Conservation (phyloP, 2,888 invertebrate genomes). For the Cylindroiulus punctatus region DNA sequence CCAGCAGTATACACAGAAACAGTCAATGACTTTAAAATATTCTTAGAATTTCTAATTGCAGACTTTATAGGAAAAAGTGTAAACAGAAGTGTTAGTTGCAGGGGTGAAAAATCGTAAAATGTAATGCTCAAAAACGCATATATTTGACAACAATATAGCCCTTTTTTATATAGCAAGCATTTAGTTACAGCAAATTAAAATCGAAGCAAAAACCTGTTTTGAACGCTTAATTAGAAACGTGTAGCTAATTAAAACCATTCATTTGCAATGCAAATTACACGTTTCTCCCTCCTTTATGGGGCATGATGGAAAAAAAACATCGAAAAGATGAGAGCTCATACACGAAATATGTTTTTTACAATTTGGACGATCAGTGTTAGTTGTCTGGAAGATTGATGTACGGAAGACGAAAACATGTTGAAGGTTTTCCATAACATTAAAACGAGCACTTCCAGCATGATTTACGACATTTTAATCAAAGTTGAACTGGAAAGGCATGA, state of each 20-base stretch:
- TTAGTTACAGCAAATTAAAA: not conserved
- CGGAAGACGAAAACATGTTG: not conserved
- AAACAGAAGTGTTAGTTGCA: not conserved
- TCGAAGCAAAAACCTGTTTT: not conserved
- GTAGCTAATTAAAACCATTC: not conserved
- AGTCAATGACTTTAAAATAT: conserved; percentile 24
- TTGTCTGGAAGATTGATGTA: not conserved
- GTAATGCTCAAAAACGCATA: not conserved
- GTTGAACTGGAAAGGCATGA: not conserved
- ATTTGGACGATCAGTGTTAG: too few relatives aligned
- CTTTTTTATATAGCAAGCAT: not conserved
- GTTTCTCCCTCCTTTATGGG: not conserved
- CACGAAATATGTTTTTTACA: not conserved
- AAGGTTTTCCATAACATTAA: not conserved
- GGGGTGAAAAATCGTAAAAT: not conserved
- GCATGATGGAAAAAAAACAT: not conserved
- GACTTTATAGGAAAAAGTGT: not conserved
- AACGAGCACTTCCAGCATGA: not conserved
- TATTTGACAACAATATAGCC: not conserved
- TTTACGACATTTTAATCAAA: not conserved
- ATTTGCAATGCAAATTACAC: not conserved
- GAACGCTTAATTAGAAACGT: not conserved
- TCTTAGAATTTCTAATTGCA: not conserved
- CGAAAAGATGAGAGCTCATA: not conserved
- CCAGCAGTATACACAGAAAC: not conserved